Conservation (phyloP, 2,797 vertebrate genomes). For the Macrochelys suwanniensis region DNA sequence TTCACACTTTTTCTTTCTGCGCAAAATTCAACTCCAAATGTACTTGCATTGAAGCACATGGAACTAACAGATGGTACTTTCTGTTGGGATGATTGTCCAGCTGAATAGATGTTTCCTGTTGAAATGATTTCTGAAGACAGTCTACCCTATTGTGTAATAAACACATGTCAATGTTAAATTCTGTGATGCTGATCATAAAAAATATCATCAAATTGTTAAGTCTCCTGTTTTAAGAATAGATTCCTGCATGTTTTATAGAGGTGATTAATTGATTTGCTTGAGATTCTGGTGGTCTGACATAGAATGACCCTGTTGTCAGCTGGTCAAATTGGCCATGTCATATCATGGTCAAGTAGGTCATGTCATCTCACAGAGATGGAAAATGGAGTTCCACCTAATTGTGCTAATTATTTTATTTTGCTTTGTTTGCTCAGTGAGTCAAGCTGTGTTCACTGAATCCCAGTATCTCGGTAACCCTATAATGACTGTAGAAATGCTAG, state of each 20-base stretch:
- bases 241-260: neutral
- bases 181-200: neutral
- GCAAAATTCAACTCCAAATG: constrained; percentile 74
- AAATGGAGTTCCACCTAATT: constrained; percentile 15
- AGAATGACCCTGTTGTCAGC: neutral
- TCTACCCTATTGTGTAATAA: constrained; percentile 52
- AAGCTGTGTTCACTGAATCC: neutral
- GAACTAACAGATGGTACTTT: constrained; percentile 29
- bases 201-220: neutral
- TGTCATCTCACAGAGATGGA: neutral
- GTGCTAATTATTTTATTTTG: constrained; percentile 38
- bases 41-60: constrained; percentile 49
- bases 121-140: constrained; percentile 49
- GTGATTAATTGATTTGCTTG: neutral
- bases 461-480: neutral
- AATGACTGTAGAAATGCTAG: neutral
- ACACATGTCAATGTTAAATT: neutral
- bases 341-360: too few species aligned
- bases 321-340: neutral
- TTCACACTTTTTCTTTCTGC: constrained; percentile 51
- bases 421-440: constrained; percentile 13
- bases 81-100: neutral
- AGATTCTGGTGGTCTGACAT: neutral
- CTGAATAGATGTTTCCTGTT: constrained; percentile 7
- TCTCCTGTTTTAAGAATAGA: neutral